Evolutionary conservation across 2,113 vertebrate species (phyloP).

Genomic region (Rhadina sibilatrix): DNA sequence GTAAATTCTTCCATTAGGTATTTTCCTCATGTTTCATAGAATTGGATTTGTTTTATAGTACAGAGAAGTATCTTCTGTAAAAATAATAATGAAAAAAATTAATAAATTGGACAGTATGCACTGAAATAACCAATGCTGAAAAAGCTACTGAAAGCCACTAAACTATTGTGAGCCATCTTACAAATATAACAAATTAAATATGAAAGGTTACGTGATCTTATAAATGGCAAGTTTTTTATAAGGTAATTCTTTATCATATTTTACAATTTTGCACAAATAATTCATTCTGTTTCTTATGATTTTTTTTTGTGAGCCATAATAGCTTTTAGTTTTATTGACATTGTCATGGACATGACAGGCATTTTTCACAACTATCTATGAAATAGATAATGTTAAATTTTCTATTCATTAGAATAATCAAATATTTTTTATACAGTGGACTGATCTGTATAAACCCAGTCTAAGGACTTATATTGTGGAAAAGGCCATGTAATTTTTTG

Average conservation of each 20-base stretch:
- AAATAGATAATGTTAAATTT: background rate
- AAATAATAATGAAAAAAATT: background rate
- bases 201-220: background rate
- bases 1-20: background rate
- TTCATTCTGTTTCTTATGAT: background rate
- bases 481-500: background rate
- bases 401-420: background rate
- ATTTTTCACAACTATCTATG: background rate
- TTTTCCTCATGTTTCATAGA: background rate
- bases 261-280: background rate
- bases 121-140: background rate
- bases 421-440: background rate
- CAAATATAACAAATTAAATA: background rate
- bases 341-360: background rate
- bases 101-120: background rate
- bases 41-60: background rate
- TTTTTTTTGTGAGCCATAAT: background rate
- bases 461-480: background rate
- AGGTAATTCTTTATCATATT: background rate
- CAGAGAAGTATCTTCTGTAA: background rate
- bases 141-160: background rate
- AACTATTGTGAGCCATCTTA: background rate
- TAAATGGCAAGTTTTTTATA: background rate
- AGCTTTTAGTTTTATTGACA: background rate
- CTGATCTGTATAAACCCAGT: background rate